Conservation (phyloP, 1,140 invertebrate species). For the Chymomyza costata region DNA sequence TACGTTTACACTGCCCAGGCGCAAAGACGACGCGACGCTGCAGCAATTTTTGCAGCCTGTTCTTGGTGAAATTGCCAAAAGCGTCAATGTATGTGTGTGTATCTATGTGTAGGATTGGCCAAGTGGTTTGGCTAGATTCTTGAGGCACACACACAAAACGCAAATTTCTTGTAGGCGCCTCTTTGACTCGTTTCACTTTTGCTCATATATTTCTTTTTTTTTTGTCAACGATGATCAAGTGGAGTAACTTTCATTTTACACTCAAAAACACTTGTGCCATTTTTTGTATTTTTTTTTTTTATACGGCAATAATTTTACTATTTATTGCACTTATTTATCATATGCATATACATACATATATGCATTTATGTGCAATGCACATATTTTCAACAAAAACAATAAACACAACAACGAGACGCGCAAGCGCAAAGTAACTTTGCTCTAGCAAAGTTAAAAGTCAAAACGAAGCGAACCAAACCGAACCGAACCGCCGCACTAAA, state of each 20-base stretch:
- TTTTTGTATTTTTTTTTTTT: slow-evolving; percentile 9
- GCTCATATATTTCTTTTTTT: slow-evolving; percentile 15
- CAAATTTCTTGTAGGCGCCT: slow-evolving; percentile 37
- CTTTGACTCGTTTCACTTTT: slow-evolving; percentile 70
- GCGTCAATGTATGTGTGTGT: slow-evolving; percentile 41
- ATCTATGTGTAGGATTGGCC: slow-evolving; percentile 62
- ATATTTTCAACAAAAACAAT: neutral
- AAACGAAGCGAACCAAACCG: slow-evolving; percentile 28
- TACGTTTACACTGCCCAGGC: slow-evolving; percentile 11
- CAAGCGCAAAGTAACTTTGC: neutral
- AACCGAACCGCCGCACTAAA: too few relatives aligned
- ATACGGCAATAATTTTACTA: slow-evolving; percentile 23
- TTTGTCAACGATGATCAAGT: too few relatives aligned
- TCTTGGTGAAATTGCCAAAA: slow-evolving; percentile 69
- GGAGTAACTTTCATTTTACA: slow-evolving; percentile 60
- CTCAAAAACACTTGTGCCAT: slow-evolving; percentile 8
- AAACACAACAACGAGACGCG: slow-evolving; percentile 4
- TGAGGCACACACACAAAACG: slow-evolving; percentile 46
- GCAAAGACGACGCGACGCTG: slow-evolving; percentile 28
- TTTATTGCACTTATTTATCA: slow-evolving; percentile 32
- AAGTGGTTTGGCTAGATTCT: slow-evolving; percentile 72
- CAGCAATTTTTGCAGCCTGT: slow-evolving; percentile 40
- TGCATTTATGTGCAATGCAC: slow-evolving; percentile 7
- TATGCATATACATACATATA: slow-evolving; percentile 13
- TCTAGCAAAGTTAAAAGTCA: slow-evolving; percentile 12